Base-by-base conservation (phyloP, 2,113 vertebrate genomes). In the Lophochroa leadbeateri region DNA sequence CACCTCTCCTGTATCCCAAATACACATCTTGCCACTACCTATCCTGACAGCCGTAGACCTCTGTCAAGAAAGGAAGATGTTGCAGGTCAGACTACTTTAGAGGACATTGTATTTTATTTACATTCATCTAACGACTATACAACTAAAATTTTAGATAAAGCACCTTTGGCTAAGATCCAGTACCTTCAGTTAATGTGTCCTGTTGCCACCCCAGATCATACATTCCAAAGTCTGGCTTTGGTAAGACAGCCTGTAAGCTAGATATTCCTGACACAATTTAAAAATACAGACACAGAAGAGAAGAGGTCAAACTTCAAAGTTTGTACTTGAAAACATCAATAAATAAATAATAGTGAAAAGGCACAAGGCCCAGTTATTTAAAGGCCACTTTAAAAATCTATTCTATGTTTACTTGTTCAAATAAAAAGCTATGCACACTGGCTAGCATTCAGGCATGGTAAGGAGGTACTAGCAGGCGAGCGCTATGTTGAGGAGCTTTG, bases 1-100 rank as follows among this genome's bases (percentile, higher is more conserved):
- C 27, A 69, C 41, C 16, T 63, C 31, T 83, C n/a, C 52, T 50
- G 46, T 47, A 75, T 37, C 28, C 35, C 44, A 85, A 55, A 72
- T 2, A 17, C 0, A 0, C 7, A 60, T 39, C 57, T 84, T 84
- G 37, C 55, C 20, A 65, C 8, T 4, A 58, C 35, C 33, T 55
- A 60, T 7, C 13, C 50, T 82, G 52, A 68, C 47, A 68, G 21
- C 12, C 28, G 72, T 2, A 72, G n/a, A 41, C 13, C 67, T 49
- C 19, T 28, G 5, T 47, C 11, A 79, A 69, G 67, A 91, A 76
- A 33, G 21, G 9, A 88, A 58, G 25, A 58, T 55, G 13, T 28
- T 79, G 86, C 46, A 52, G 5, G 14, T 79, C 58, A 67, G 23
- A 53, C 41, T 77, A 33, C 8, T 80, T 76, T 37, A 57, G 46